phyloP scores from a whole-genome alignment of 1,140 invertebrate genomes.

The Aphelenchoides fujianensis region DNA sequence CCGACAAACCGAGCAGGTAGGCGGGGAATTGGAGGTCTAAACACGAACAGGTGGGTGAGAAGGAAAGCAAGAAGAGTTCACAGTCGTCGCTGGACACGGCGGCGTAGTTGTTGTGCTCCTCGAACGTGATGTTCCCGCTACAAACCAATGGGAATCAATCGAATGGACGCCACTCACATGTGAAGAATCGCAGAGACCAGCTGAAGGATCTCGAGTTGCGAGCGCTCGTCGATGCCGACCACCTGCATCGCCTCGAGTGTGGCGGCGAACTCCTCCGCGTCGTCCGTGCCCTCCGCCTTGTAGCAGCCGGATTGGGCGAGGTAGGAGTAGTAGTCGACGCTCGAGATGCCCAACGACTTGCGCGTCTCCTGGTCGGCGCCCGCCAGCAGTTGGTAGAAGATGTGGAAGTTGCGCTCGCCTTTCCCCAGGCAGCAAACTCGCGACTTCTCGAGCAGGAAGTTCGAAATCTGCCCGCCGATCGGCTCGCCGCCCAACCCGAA shows the following conservation, averaged over 20 bases:
- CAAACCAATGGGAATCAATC: slow-evolving; percentile 87
- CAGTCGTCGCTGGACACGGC: slow-evolving; percentile 72
- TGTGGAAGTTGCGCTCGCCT: slow-evolving; percentile 95
- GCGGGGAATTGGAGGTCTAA: slow-evolving; percentile 86
- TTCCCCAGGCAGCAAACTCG: slow-evolving; percentile 93
- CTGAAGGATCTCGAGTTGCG: slow-evolving; percentile 66
- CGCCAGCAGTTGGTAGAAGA: slow-evolving; percentile 93
- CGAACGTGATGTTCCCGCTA: slow-evolving; percentile 97
- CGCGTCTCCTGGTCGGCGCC: slow-evolving; percentile 66
- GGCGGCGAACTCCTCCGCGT: slow-evolving; percentile 82
- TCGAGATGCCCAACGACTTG: slow-evolving; percentile 83
- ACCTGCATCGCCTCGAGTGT: slow-evolving; percentile 97
- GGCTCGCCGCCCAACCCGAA: slow-evolving; percentile 98
- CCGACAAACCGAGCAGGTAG: slow-evolving; percentile 98
- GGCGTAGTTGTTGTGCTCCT: slow-evolving; percentile 94
- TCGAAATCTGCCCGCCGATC: slow-evolving; percentile 90
- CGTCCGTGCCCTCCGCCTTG: slow-evolving; percentile 89
- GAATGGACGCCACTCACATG: slow-evolving; percentile 78
- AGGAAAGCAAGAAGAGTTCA: slow-evolving; percentile 75
- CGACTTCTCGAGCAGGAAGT: slow-evolving; percentile 92
- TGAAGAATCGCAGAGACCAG: slow-evolving; percentile 72
- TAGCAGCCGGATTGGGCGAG: slow-evolving; percentile 75
- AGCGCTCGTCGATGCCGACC: slow-evolving; percentile 90
- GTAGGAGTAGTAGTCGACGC: slow-evolving; percentile 84
- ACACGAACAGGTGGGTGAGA: slow-evolving; percentile 48